Evolutionary conservation across 2,113 vertebrate species (phyloP).

Genomic region (Callorhinus ursinus): DNA sequence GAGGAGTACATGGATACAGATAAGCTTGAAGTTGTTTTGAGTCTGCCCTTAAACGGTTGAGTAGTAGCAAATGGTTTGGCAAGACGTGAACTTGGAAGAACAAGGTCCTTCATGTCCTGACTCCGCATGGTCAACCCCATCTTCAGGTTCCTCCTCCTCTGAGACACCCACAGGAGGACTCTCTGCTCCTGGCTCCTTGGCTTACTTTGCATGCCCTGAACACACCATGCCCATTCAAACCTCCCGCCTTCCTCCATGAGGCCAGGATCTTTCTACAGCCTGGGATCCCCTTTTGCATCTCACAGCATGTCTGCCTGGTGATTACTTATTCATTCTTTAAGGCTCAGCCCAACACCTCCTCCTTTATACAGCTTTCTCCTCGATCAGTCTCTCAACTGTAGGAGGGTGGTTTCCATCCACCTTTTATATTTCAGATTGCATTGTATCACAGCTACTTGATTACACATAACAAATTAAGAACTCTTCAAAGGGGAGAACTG

Average conservation of each 20-base stretch:
- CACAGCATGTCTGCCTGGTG: not conserved
- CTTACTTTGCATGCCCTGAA: not conserved
- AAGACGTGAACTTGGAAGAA: not conserved
- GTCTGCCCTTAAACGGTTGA: not conserved
- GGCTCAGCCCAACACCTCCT: not conserved
- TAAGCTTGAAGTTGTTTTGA: not conserved
- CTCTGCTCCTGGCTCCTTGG: not conserved
- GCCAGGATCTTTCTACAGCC: not conserved
- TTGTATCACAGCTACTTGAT: not conserved
- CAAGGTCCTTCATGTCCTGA: not conserved
- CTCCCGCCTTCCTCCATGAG: fast-evolving
- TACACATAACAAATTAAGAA: no score
- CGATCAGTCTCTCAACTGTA: not conserved
- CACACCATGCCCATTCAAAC: no score
- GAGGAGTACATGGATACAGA: no score
- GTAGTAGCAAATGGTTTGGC: not conserved
- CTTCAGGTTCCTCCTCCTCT: not conserved
- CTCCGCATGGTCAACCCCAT: fast-evolving
- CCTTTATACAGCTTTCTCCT: not conserved
- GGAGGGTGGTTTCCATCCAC: not conserved
- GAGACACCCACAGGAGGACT: no score
- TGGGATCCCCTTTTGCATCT: not conserved
- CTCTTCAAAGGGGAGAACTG: not conserved
- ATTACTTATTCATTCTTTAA: not conserved
- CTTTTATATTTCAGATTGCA: not conserved